phyloP scores from a whole-genome alignment of 92 coral and sea anemone genomes.

The Parazoanthus darwini region DNA sequence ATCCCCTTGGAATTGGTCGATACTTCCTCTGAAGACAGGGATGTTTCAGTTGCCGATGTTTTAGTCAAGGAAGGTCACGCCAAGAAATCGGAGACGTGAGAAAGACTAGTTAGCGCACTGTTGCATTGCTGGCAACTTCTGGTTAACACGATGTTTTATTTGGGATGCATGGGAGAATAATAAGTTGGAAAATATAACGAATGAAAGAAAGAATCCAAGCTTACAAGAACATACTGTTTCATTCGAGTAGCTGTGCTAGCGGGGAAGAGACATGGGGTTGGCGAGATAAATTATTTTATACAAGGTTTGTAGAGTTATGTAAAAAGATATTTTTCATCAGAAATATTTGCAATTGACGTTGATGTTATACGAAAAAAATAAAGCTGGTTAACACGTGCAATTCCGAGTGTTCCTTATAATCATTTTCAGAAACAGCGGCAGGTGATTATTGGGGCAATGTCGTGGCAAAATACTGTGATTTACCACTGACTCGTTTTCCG shows the following conservation, averaged over 20 bases:
- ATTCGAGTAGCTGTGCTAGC: neutral
- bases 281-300: constrained; percentile 12
- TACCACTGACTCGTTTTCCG: too few relatives aligned
- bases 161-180: neutral
- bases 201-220: neutral
- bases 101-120: too few relatives aligned
- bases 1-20: constrained; percentile 73
- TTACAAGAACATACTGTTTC: neutral
- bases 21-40: constrained; percentile 67
- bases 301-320: neutral
- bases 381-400: neutral
- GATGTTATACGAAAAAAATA: neutral
- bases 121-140: neutral
- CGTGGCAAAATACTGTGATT: too few relatives aligned
- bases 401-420: neutral
- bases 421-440: neutral
- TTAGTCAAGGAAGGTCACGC: constrained; percentile 70
- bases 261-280: neutral
- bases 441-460: too few relatives aligned
- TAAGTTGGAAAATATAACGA: neutral
- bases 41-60: constrained; percentile 68
- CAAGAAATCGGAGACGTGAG: constrained; percentile 25
- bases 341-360: neutral
- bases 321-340: neutral
- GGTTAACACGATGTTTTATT: neutral